These are phyloP conservation scores for Myanophis thanlyinensis DNA, from an alignment of 2,113 vertebrate genomes.

Conservation along the genomic window DNA sequence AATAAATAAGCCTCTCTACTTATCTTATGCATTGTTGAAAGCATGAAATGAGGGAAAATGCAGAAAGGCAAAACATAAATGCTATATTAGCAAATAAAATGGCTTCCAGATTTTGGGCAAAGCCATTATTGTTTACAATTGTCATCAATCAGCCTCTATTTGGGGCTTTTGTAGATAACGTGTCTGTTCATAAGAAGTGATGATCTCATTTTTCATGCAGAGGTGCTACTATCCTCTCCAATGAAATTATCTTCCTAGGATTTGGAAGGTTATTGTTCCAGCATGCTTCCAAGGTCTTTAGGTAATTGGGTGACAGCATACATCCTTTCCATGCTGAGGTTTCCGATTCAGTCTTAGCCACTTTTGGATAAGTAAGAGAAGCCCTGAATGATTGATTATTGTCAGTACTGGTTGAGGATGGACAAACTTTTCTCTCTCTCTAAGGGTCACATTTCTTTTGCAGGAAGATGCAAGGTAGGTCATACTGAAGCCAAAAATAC, in stretches of 20 bases:
- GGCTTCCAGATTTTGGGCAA: neutral
- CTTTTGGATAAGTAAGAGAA: neutral
- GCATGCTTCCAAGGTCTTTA: neutral
- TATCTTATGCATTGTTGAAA: neutral
- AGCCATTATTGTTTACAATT: neutral
- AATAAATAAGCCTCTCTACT: neutral
- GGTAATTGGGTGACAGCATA: neutral
- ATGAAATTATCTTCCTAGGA: neutral
- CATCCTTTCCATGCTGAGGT: neutral
- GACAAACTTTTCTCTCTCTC: neutral
- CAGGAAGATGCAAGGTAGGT: neutral
- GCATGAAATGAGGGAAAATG: neutral
- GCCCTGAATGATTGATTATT: neutral
- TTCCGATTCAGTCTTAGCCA: neutral
- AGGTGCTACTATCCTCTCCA: neutral
- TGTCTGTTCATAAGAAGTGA: neutral
- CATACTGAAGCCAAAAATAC: neutral
- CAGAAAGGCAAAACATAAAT: neutral
- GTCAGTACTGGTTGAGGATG: neutral
- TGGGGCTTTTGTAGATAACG: neutral
- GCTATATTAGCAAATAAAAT: neutral
- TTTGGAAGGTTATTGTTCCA: neutral
- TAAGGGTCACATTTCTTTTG: neutral
- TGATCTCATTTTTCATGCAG: neutral
- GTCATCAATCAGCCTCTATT: neutral